Evolutionary conservation across 35 echinoderm and acorn worm species (phyloP).

Genomic region (Apostichopus californicus): DNA sequence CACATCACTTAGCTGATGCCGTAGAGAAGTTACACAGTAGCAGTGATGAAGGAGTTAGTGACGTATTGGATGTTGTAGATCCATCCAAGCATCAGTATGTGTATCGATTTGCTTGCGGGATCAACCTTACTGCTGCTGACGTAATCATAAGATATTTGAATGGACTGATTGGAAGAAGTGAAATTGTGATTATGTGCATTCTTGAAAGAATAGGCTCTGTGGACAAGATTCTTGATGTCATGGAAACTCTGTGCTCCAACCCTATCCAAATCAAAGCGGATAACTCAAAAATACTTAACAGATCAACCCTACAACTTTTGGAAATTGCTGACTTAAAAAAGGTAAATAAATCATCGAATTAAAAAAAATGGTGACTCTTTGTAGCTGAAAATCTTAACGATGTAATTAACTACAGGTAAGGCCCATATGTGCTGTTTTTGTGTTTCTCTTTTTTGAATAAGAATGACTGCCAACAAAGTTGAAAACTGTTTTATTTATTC

Average conservation of each 20-base stretch:
- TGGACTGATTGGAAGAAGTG: too few species aligned
- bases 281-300: not conserved
- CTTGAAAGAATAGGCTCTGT: not conserved
- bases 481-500: too few species aligned
- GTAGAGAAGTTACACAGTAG: not conserved
- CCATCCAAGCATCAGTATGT: constrained; percentile 15
- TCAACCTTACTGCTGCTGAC: not conserved
- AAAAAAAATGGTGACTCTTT: not conserved
- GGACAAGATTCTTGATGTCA: not conserved
- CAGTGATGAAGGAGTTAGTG: not conserved
- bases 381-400: too few species aligned
- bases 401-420: too few species aligned
- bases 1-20: not conserved
- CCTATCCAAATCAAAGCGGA: not conserved
- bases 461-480: too few species aligned
- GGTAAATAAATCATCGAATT: not conserved
- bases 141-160: not conserved
- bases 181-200: constrained; percentile 14
- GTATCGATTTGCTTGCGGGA: constrained; percentile 4
- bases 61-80: not conserved
- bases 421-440: too few species aligned
- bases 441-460: too few species aligned
- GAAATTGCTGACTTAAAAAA: not conserved
- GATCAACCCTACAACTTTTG: not conserved
- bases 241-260: not conserved